Evolutionary conservation across 2,113 vertebrate species (phyloP).

Genomic region (Pelobates fuscus): DNA sequence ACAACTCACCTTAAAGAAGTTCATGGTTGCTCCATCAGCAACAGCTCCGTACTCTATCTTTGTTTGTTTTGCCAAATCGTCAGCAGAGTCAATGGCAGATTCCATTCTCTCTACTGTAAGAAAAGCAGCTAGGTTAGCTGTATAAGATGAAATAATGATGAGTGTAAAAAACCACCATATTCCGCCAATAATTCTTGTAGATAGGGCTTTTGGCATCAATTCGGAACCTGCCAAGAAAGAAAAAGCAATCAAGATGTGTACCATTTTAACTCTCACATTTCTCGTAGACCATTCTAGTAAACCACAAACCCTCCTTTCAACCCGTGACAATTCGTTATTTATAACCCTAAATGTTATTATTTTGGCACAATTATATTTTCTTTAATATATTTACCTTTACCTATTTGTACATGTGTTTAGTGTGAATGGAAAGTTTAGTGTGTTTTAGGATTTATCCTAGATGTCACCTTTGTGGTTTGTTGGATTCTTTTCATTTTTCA

Average conservation of each 20-base stretch:
- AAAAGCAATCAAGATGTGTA: background rate
- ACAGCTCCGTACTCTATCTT: conserved; percentile 97
- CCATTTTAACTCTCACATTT: too few species aligned
- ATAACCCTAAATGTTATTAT: too few species aligned
- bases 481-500: too few species aligned
- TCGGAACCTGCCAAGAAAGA: conserved; percentile 81
- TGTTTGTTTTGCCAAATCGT: conserved; percentile 97
- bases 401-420: too few species aligned
- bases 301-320: too few species aligned
- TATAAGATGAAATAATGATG: conserved; percentile 98
- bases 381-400: too few species aligned
- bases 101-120: conserved; percentile 98
- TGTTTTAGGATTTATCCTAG: too few species aligned
- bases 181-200: conserved; percentile 95
- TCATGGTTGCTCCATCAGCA: conserved; percentile 94
- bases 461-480: too few species aligned
- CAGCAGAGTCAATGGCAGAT: conserved; percentile 91
- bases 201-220: conserved; percentile 97
- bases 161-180: conserved; percentile 99
- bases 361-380: too few species aligned
- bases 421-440: too few species aligned
- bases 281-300: too few species aligned
- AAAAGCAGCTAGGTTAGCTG: conserved; percentile 95
- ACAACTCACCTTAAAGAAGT: conserved; percentile 92
- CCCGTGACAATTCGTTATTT: too few species aligned